A percentile compares a stretch with the other conserved stretches of the same genome.
phyloP scores from a whole-genome alignment of 2,797 vertebrate species.

The Diceros bicornis region DNA sequence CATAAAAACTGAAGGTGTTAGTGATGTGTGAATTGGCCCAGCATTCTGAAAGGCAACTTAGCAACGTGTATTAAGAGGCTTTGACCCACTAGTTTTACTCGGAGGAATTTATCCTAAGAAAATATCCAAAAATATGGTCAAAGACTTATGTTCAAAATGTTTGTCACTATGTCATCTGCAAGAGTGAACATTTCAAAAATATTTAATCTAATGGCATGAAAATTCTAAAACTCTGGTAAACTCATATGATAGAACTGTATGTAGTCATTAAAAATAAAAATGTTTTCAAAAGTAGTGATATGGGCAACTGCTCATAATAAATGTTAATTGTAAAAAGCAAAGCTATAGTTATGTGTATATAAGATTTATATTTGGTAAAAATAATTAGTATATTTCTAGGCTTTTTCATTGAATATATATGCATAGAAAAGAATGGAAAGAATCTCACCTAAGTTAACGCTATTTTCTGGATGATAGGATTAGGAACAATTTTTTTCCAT shows the following conservation, averaged over 20 bases:
- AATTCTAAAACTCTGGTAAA: constrained; percentile 41
- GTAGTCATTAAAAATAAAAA: constrained; percentile 37
- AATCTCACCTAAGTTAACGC: neutral
- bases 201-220: neutral
- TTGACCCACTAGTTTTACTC: neutral
- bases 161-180: neutral
- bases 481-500: constrained; percentile 55
- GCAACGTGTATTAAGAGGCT: neutral
- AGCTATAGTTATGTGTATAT: neutral
- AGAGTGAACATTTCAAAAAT: constrained; percentile 39
- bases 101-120: constrained; percentile 45
- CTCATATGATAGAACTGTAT: neutral
- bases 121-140: neutral
- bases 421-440: constrained; percentile 29
- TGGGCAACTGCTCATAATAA: neutral
- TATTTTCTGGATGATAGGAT: constrained; percentile 48
- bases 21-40: neutral
- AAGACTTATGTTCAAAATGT: constrained; percentile 3
- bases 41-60: neutral
- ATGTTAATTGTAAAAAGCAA: neutral
- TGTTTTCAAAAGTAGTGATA: constrained; percentile 14
- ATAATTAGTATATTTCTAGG: neutral
- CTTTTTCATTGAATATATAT: constrained; percentile 10
- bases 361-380: constrained; percentile 41
- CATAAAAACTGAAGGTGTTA: neutral